Evolutionary conservation across 2,113 vertebrate species (phyloP).

Genomic region (Dascyllus trimaculatus): DNA sequence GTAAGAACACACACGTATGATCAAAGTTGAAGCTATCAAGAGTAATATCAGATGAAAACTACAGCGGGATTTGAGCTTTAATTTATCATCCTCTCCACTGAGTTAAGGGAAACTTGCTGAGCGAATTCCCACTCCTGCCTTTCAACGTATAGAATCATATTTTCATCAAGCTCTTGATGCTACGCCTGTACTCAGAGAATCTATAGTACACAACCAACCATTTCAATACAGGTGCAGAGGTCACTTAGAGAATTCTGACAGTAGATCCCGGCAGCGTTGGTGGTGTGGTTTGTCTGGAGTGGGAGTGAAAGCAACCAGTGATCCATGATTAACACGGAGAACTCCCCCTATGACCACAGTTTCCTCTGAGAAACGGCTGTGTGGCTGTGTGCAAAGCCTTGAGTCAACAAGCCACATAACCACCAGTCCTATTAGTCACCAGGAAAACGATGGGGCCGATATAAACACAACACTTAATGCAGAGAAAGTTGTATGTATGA

Average conservation of each 20-base stretch:
- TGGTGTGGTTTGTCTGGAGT: constrained; percentile 75
- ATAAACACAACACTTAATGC: constrained; percentile 50
- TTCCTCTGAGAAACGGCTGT: constrained; percentile 80
- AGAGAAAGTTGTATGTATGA: constrained; percentile 39
- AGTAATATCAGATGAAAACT: constrained; percentile 55
- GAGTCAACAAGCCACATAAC: constrained; percentile 78
- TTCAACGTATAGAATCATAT: constrained; percentile 32
- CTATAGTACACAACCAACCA: neutral
- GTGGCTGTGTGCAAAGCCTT: constrained; percentile 76
- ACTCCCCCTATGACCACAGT: constrained; percentile 81
- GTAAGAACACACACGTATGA: constrained; percentile 40
- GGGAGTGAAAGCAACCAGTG: constrained; percentile 76
- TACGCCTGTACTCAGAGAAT: too few species aligned
- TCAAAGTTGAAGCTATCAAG: constrained; percentile 48
- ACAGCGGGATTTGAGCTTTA: constrained; percentile 53
- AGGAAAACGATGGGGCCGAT: constrained; percentile 49
- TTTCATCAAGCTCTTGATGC: constrained; percentile 32
- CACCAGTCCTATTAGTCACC: constrained; percentile 76
- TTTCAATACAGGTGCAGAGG: constrained; percentile 69
- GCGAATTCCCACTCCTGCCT: constrained; percentile 53
- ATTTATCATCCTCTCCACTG: constrained; percentile 60
- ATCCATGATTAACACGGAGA: constrained; percentile 81
- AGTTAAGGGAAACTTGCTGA: constrained; percentile 47
- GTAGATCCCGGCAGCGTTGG: constrained; percentile 51
- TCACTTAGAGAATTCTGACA: constrained; percentile 66